Evolutionary conservation across 2,113 vertebrate species (phyloP).

Genomic region (Laticauda laticaudata): DNA sequence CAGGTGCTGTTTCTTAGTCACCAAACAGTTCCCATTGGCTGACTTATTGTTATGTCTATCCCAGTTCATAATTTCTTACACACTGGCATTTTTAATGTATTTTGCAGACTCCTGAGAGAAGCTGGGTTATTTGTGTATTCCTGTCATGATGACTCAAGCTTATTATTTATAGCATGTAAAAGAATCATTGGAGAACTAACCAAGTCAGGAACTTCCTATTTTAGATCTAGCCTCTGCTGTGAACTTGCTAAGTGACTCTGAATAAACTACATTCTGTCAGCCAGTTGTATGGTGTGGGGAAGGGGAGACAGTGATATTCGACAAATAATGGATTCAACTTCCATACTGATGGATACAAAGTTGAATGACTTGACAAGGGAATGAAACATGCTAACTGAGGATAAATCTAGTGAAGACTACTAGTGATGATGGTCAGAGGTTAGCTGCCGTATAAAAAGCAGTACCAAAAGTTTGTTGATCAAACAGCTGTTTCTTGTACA

Average conservation of each 20-base stretch:
- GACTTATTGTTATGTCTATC: no score
- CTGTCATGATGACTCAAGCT: constrained; percentile 16
- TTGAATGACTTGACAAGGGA: neutral
- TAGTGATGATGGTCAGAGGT: neutral
- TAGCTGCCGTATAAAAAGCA: neutral
- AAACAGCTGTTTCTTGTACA: neutral
- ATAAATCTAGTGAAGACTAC: neutral
- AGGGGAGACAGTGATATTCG: neutral
- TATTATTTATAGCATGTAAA: constrained; percentile 40
- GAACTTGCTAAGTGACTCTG: neutral
- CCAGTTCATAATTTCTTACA: no score
- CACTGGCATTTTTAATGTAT: constrained; percentile 3
- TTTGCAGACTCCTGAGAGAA: constrained; percentile 27
- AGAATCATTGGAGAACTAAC: constrained; percentile 30
- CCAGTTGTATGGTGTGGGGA: neutral
- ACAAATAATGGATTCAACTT: neutral
- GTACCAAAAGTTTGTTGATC: neutral
- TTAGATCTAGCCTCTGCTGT: neutral
- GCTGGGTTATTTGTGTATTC: constrained; percentile 46
- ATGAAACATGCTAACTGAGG: neutral
- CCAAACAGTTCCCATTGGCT: no score
- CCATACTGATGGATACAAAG: neutral
- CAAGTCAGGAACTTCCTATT: neutral
- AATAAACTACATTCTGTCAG: neutral
- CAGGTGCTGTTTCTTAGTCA: no score